Base-by-base conservation (phyloP, 1,140 invertebrate genomes). In the Brachionus asplanchnoidis region DNA sequence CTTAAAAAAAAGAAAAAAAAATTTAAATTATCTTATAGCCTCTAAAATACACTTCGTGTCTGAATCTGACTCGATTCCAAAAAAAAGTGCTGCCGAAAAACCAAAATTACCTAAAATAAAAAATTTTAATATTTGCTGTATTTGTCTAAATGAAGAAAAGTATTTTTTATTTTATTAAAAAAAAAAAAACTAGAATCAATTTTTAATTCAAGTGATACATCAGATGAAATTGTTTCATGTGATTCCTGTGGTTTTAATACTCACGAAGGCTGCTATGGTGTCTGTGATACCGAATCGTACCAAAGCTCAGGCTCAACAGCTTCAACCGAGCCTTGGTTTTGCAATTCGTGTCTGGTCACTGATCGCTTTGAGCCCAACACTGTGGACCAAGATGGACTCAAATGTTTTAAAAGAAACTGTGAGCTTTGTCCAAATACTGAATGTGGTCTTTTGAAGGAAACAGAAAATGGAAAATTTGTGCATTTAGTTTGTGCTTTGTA, bases 261-360 rank as follows among this genome's bases (percentile, higher is more conserved):
- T 12, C 79, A 82, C 26, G 79, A 82, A 68, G 79, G 79, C 12
- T 82, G 79, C n/a, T 82, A 82, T 82, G 79, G 79, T 14, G 36
- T 82, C 5, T 26, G 26, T 17, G 79, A 82, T 68, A 65, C 9
- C 28, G 79, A 65, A n/a, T 82, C 79, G 0, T 36, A 23, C 14
- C 68, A 50, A 84, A 53, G 44, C 6, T 53, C 60, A 32, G n/a
- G 68, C 20, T 70, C 60, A 32, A 36, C 32, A 17, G 82, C 60
- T 42, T 73, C 82, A n/a, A 84, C 82, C 2, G 82, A 84, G 14
- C 82, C 66, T 0, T 84, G 82, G 82, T 84, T 84, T 56, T 84
- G 82, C 40, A 60, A 84, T 56, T 50, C 60, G 11, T 84, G 82
- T 20, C 20, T 84, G 3, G 20, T 65, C 9, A 20, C 14, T n/a